Base-by-base conservation (phyloP, 2,888 invertebrate genomes). In the Lasioglossum leucozonium region DNA sequence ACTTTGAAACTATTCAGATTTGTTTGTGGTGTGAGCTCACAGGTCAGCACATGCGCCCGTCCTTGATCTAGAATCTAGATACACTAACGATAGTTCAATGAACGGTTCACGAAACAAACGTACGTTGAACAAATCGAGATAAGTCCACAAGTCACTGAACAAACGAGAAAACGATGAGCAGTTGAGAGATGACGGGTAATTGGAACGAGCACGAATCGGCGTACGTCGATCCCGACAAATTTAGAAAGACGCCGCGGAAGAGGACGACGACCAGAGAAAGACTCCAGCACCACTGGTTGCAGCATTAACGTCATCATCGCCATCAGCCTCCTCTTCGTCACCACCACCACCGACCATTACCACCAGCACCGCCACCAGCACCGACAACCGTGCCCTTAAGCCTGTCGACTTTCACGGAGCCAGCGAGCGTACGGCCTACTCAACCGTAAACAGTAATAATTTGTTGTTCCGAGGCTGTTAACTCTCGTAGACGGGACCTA, bases 281-380 rank as follows among this genome's bases (percentile, higher is more conserved):
- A 87, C 85, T 84, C 87, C 86, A 82, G 88, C 85, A 87, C 83
- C 84, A 91, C 91, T 91, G 87, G 85, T 82, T 73, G 84, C 86
- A 80, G 88, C 82, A 88, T 90, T 88, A 90, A 90, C 92, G 92
- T 88, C 92, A 91, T 92, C 92, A 89, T 91, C 91, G 81, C 89
- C 92, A 89, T 92, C 91, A 89, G 82, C 91, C 89, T 84, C 82
- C 81, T 88, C 84, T 81, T 80, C 82, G 73, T 81, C 90, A 72
- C 81, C 85, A 82, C 81, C 85, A 81, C 81, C 75, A 87, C 71
- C 82, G 69, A 69, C 79, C 81, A 77, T 73, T 79, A 72, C 73
- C 73, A 77, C 74, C 84, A 65, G 51, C 55, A 44, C 78, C 65
- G 42, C 65, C 78, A 58, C 65, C 65, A n/a, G 40, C 65, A 72